Evolutionary conservation across 2,797 vertebrate genomes (phyloP).

Genomic region (Simalia tracyae): DNA sequence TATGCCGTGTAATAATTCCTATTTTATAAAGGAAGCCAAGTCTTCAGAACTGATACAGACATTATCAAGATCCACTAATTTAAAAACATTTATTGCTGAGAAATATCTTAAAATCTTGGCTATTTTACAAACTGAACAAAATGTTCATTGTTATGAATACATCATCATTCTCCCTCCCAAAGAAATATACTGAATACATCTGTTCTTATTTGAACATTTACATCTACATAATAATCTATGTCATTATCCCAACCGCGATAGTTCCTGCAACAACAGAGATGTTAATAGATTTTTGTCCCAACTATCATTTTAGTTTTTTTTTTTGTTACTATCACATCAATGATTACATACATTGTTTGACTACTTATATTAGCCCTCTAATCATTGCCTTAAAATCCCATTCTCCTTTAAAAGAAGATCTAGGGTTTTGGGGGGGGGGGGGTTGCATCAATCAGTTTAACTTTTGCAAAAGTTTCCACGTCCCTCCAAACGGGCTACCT

Average conservation of each 20-base stretch:
- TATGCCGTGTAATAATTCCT: no score
- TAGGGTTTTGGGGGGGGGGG: background rate
- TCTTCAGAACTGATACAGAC: background rate
- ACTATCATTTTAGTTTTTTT: background rate
- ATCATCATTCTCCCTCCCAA: background rate
- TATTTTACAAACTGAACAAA: conserved; percentile 24
- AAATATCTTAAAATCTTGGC: conserved; percentile 29
- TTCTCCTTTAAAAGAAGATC: no score
- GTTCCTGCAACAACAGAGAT: background rate
- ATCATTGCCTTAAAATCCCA: background rate
- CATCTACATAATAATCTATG: conserved; percentile 16
- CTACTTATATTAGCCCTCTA: background rate
- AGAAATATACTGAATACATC: background rate
- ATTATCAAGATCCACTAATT: background rate
- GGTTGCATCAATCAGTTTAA: background rate
- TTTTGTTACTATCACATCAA: background rate
- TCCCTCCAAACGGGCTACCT: background rate
- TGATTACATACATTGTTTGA: background rate
- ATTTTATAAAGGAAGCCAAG: background rate
- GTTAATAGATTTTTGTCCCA: background rate
- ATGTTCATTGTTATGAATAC: background rate
- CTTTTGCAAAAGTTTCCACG: background rate
- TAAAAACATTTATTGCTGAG: conserved; percentile 41
- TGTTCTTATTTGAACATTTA: conserved; percentile 13
- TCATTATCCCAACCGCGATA: background rate